Conservation (phyloP, 1,140 invertebrate genomes). For the Nephotettix cincticeps region DNA sequence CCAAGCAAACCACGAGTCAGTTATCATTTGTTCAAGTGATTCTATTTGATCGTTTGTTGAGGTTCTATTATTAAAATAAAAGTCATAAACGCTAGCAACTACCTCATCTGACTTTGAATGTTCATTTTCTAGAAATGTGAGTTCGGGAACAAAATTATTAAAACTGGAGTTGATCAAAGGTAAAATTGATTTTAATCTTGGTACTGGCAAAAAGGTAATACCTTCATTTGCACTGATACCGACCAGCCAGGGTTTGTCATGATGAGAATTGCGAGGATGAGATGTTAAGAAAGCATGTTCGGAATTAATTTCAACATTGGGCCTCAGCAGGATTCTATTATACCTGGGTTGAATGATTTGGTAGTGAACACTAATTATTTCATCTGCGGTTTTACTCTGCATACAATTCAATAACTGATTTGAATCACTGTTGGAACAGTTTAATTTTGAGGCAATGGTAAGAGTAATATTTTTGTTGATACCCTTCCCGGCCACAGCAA, state of each 20-base stretch:
- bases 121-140: not conserved
- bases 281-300: slow-evolving; percentile 1
- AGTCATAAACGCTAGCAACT: not conserved
- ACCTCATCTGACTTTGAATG: not conserved
- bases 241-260: not conserved
- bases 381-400: not conserved
- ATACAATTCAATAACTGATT: not conserved
- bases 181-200: not conserved
- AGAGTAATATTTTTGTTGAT: not conserved
- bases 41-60: not conserved
- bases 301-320: not conserved
- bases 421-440: not conserved
- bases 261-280: not conserved
- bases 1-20: slow-evolving; percentile 2
- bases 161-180: not conserved
- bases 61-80: not conserved
- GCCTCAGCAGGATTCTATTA: not conserved
- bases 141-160: not conserved
- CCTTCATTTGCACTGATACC: not conserved
- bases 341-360: not conserved
- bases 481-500: not conserved
- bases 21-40: not conserved
- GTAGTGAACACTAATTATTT: not conserved
- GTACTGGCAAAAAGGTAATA: not conserved
- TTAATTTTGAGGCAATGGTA: not conserved